phyloP scores from a whole-genome alignment of 2,888 invertebrate species.

The Acronicta alni region DNA sequence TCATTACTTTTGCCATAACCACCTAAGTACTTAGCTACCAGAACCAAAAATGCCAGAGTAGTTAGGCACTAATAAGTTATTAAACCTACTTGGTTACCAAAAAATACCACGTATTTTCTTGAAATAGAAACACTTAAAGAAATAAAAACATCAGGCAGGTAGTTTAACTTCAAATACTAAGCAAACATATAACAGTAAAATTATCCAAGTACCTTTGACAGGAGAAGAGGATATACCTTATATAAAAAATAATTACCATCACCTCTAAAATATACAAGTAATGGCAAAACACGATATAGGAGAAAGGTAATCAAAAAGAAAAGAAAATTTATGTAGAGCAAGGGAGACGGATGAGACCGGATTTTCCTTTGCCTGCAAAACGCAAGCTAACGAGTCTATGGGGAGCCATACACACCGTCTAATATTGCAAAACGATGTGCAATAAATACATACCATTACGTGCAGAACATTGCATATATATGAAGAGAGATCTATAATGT shows the following conservation, averaged over 20 bases:
- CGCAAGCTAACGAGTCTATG: conserved; percentile 32
- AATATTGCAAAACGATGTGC: conserved; percentile 22
- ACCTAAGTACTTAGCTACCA: conserved; percentile 8
- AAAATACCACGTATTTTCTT: not conserved
- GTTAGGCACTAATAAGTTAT: too few relatives aligned
- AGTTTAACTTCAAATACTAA: not conserved
- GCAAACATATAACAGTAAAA: conserved; percentile 1
- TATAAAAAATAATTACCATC: not conserved
- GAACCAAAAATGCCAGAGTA: not conserved
- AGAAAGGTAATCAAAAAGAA: conserved; percentile 14
- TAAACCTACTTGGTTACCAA: not conserved
- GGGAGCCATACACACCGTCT: conserved; percentile 20
- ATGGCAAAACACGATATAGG: conserved; percentile 2
- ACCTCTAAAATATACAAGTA: conserved; percentile 2
- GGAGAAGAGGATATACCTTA: not conserved
- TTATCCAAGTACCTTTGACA: not conserved
- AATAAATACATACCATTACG: conserved; percentile 20
- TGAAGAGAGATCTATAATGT: not conserved
- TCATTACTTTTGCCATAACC: conserved; percentile 12
- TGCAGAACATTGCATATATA: not conserved
- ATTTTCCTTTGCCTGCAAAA: conserved; percentile 42
- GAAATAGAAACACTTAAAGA: not conserved
- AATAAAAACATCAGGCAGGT: not conserved
- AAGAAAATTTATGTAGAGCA: conserved; percentile 13
- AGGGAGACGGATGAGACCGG: conserved; percentile 31